Percentiles rank a stretch among this genome's conserved stretches.
These are phyloP conservation scores for Drosophila truncata DNA, from an alignment of 1,140 invertebrate genomes.

Conservation along the genomic window DNA sequence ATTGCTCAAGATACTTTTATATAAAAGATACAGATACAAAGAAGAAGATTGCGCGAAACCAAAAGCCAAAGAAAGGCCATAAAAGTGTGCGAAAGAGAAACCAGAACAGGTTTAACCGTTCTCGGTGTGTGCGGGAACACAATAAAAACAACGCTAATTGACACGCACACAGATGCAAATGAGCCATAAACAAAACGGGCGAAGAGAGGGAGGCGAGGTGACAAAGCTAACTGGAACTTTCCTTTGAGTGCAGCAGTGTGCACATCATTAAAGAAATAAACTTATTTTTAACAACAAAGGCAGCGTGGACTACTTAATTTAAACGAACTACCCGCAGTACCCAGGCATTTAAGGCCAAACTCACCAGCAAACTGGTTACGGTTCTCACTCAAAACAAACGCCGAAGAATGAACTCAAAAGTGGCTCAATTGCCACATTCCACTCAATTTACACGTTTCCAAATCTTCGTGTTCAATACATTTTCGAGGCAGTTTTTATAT, in stretches of 20 bases:
- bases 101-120: slow-evolving; percentile 75
- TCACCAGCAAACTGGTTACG: slow-evolving; percentile 32
- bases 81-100: slow-evolving; percentile 43
- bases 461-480: background rate
- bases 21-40: slow-evolving; percentile 14
- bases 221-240: slow-evolving; percentile 73
- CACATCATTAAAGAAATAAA: slow-evolving; percentile 16
- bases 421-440: slow-evolving; percentile 3
- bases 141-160: slow-evolving; percentile 69
- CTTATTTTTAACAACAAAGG: slow-evolving; percentile 34
- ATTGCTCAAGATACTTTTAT: slow-evolving; percentile 6
- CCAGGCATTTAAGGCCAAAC: slow-evolving; percentile 3
- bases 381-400: slow-evolving; percentile 41
- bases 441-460: slow-evolving; percentile 32
- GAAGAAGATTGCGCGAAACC: slow-evolving; percentile 28
- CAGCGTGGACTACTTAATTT: background rate
- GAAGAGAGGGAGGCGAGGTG: background rate
- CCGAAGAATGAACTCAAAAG: slow-evolving; percentile 33
- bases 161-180: slow-evolving; percentile 45
- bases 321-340: background rate
- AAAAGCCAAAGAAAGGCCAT: slow-evolving; percentile 45
- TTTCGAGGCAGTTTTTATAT: slow-evolving; percentile 22
- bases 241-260: slow-evolving; percentile 26
- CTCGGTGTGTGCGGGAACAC: slow-evolving; percentile 35
- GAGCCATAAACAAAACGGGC: slow-evolving; percentile 48